Conservation (phyloP, 2,113 vertebrate genomes). For the Hippocampus guttulatus region DNA sequence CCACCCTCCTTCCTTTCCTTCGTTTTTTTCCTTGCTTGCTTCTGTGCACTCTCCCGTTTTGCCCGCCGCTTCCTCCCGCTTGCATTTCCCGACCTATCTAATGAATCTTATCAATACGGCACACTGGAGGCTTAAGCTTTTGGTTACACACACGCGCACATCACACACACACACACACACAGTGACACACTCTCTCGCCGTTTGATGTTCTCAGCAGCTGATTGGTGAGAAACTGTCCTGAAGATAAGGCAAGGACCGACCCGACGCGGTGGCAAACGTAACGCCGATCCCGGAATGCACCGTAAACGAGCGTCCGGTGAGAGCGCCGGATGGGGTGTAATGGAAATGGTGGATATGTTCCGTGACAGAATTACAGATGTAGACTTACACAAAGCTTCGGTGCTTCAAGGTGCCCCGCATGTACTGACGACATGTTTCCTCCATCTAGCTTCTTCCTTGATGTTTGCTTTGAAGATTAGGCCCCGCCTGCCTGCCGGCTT, state of each 20-base stretch:
- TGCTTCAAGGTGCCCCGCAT: slow-evolving; percentile 52
- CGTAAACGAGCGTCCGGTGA: slow-evolving; percentile 19
- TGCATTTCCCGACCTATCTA: slow-evolving; percentile 67
- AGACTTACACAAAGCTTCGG: slow-evolving; percentile 36
- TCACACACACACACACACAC: slow-evolving; percentile 18
- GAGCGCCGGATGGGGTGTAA: slow-evolving; percentile 20
- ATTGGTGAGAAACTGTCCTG: slow-evolving; percentile 57
- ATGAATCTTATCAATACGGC: slow-evolving; percentile 69
- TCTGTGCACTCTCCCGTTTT: slow-evolving; percentile 23
- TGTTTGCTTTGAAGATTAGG: slow-evolving; percentile 59
- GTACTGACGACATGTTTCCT: slow-evolving; percentile 41
- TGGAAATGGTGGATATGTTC: slow-evolving; percentile 46
- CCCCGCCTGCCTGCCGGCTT: slow-evolving; percentile 30
- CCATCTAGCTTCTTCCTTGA: slow-evolving; percentile 38
- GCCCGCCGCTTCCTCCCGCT: slow-evolving; percentile 29
- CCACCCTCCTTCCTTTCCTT: slow-evolving; percentile 22
- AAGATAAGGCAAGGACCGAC: slow-evolving; percentile 51
- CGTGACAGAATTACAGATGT: slow-evolving; percentile 56
- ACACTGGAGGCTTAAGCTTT: slow-evolving; percentile 67
- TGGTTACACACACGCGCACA: too few species aligned
- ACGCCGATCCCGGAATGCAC: slow-evolving; percentile 33
- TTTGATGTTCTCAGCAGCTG: slow-evolving; percentile 58
- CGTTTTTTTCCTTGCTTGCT: slow-evolving; percentile 5
- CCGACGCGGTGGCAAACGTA: slow-evolving; percentile 36
- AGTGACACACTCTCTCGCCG: slow-evolving; percentile 18